Evolutionary conservation across 2,113 vertebrate genomes (phyloP), one percentile per base, ranked within the genome.

Genomic region (Aramus guarauna): DNA sequence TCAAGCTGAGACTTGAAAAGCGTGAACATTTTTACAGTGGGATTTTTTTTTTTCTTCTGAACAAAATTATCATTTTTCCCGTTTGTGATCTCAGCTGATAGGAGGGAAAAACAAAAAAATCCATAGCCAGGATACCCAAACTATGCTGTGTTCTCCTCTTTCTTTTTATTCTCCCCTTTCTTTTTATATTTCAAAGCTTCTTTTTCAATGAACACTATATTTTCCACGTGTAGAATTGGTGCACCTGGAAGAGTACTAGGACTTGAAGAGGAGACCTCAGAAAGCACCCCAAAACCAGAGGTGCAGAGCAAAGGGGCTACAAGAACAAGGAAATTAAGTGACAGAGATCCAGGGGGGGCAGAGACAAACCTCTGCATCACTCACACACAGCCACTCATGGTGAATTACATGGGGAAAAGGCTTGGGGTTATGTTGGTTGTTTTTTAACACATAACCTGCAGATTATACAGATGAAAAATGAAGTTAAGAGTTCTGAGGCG

Each of bases 61-160:
- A 79, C 15, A 59, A 64, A 60, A 8, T 48, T 50, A 20, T 15
- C 3, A 8, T 55, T 80, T 82, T 71, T 58, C 16, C 16, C 8
- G 80, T 50, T 60, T 24, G 30, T 45, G 60, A 56, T 86, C 37
- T 63, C 75, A 85, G 41, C 15, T 69, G 55, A 73, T 16, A 77
- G 56, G 59, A 88, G 11, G 34, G 39, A 21, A 78, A 82, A 88
- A 1, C 9, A 62, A 87, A 88, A 75, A 41, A 20, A 17, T 17
- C 30, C 39, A 45, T 32, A 39, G 30, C 52, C 23, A 68, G 9
- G 5, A 13, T 47, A 52, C 12, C 32, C 30, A 52, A 64, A 75
- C 7, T 48, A 13, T 37, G 24, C 24, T 1, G 0, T 16, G 7
- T 30, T 6, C 1, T 29, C 21, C 14, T 24, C n/a, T 82, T 62